phyloP scores from a whole-genome alignment of 1,140 invertebrate species.

The Drosophila kepulauana region DNA sequence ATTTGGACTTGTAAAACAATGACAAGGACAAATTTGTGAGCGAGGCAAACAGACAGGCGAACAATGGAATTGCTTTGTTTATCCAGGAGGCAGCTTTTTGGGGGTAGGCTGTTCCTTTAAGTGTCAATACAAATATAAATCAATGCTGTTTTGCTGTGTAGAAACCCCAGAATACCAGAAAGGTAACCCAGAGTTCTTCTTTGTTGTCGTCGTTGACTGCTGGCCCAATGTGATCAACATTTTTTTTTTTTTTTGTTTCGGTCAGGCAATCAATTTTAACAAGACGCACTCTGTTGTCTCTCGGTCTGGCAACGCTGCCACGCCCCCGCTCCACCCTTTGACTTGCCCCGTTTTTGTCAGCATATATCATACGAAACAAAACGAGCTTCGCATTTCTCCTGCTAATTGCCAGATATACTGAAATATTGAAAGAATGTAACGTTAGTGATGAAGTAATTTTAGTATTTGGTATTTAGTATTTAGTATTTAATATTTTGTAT shows the following conservation, averaged over 20 bases:
- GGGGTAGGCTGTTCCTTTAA: conserved; percentile 34
- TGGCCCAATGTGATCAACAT: conserved; percentile 14
- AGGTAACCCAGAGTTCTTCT: conserved; percentile 47
- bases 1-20: conserved; percentile 72
- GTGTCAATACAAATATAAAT: conserved; percentile 79
- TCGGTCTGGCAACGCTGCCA: conserved; percentile 35
- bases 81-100: neutral
- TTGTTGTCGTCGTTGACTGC: conserved; percentile 32
- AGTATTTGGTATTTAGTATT: no score
- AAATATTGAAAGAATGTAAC: no score
- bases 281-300: conserved; percentile 40
- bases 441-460: no score
- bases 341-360: neutral
- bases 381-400: conserved; percentile 9
- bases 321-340: neutral
- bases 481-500: no score
- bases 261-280: conserved; percentile 71
- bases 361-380: conserved; percentile 19
- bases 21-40: conserved; percentile 72
- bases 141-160: conserved; percentile 52
- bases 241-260: neutral
- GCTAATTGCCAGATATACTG: conserved; percentile 6
- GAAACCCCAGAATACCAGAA: conserved; percentile 29
- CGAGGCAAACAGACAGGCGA: conserved; percentile 52
- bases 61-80: conserved; percentile 29